Conservation (phyloP, 2,113 vertebrate genomes). For the Globicephala melas region DNA sequence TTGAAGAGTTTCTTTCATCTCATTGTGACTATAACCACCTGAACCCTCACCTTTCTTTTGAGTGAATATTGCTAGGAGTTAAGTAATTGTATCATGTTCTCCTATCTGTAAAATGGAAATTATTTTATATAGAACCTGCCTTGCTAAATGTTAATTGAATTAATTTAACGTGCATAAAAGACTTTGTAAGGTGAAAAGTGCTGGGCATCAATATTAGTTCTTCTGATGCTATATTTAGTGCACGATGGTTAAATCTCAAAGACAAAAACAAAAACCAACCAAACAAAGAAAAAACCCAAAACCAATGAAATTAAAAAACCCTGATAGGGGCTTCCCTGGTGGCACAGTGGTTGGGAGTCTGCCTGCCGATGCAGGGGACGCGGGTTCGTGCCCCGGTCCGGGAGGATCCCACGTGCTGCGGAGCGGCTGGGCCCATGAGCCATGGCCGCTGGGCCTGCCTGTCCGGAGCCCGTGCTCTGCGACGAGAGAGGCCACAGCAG, state of each 20-base stretch:
- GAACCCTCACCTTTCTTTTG: not conserved
- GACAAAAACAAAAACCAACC: not conserved
- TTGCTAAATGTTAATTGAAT: not conserved
- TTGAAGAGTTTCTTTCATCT: constrained; percentile 13
- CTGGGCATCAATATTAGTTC: constrained; percentile 8
- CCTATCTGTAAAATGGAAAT: constrained; percentile 20
- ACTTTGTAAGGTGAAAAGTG: constrained; percentile 15
- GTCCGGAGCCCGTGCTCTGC: too few species aligned
- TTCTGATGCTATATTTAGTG: constrained; percentile 8
- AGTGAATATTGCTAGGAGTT: not conserved
- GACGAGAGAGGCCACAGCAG: too few species aligned
- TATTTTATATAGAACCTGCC: not conserved
- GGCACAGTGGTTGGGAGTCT: too few species aligned
- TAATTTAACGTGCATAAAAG: constrained; percentile 32
- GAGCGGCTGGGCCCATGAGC: too few species aligned
- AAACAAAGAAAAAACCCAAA: not conserved
- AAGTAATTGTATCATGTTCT: not conserved
- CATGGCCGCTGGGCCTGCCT: too few species aligned
- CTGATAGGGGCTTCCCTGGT: not conserved
- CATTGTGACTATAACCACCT: not conserved
- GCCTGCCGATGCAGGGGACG: too few species aligned
- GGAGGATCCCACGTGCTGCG: too few species aligned
- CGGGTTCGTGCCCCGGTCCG: too few species aligned
- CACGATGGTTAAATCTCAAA: not conserved
- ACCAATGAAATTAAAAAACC: not conserved